Percentiles rank a stretch among this genome's conserved stretches.
Evolutionary conservation across 1,140 invertebrate genomes (phyloP).

Genomic region (Episyrphus balteatus): DNA sequence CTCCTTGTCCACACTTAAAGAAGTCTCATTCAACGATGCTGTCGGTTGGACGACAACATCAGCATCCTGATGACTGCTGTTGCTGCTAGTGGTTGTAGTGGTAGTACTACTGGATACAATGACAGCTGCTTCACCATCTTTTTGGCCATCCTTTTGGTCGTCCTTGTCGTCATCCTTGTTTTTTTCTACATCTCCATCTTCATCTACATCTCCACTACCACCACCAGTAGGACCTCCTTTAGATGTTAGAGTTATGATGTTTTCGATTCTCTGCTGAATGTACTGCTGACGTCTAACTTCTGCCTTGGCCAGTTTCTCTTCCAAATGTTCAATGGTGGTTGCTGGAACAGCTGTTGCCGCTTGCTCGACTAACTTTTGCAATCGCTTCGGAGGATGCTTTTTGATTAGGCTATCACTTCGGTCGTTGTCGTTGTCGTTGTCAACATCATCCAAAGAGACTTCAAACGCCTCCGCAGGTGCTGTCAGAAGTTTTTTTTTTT

Average conservation of each 20-base stretch:
- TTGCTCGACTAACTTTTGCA: conserved; percentile 46
- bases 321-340: conserved; percentile 47
- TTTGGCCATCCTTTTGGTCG: background rate
- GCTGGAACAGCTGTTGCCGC: conserved; percentile 33
- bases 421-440: conserved; percentile 21
- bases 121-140: background rate
- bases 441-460: conserved; percentile 45
- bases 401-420: conserved; percentile 39
- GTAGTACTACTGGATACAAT: no score
- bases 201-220: background rate
- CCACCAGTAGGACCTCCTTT: background rate
- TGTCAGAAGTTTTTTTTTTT: conserved; percentile 11
- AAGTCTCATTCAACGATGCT: no score
- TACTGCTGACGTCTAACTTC: conserved; percentile 45
- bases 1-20: no score
- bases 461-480: conserved; percentile 52
- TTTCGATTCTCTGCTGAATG: conserved; percentile 26
- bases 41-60: no score
- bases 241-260: conserved; percentile 16
- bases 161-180: background rate
- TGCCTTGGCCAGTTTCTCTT: conserved; percentile 57
- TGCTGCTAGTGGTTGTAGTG: no score
- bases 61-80: no score
- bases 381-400: conserved; percentile 46
- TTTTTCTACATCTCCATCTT: background rate